A percentile compares a stretch with the other conserved stretches of the same genome.
Conservation (phyloP, 2,888 invertebrate species). For the Himalopsyche anomala region DNA sequence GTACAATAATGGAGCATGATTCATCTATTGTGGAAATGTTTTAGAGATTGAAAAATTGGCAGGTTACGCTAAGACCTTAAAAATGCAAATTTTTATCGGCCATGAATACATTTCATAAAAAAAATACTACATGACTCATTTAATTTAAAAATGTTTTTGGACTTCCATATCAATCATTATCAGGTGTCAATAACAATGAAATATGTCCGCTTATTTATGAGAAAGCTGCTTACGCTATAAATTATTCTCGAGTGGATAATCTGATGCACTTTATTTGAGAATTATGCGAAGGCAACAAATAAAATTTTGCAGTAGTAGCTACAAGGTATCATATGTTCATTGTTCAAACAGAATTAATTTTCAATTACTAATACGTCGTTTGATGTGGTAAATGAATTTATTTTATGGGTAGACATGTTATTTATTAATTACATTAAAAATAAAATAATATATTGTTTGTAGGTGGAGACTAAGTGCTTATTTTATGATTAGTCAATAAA, state of each 20-base stretch:
- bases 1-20: neutral
- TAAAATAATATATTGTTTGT: no score
- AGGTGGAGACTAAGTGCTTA: no score
- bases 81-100: constrained; percentile 3
- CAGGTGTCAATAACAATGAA: neutral
- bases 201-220: neutral
- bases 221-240: neutral
- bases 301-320: neutral
- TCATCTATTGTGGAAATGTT: neutral
- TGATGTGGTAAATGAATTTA: neutral
- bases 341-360: neutral
- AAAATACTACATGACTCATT: neutral
- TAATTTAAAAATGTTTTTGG: neutral
- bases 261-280: neutral
- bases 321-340: neutral
- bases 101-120: neutral
- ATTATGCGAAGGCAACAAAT: neutral
- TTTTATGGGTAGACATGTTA: neutral
- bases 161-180: neutral
- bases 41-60: neutral
- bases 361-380: neutral
- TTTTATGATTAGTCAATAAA: no score
- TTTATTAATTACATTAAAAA: no score
- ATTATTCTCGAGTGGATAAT: neutral
- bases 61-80: neutral